Percentiles rank a stretch among this genome's conserved stretches.
phyloP scores from a whole-genome alignment of 2,888 invertebrate species.

The Tyria jacobaeae region DNA sequence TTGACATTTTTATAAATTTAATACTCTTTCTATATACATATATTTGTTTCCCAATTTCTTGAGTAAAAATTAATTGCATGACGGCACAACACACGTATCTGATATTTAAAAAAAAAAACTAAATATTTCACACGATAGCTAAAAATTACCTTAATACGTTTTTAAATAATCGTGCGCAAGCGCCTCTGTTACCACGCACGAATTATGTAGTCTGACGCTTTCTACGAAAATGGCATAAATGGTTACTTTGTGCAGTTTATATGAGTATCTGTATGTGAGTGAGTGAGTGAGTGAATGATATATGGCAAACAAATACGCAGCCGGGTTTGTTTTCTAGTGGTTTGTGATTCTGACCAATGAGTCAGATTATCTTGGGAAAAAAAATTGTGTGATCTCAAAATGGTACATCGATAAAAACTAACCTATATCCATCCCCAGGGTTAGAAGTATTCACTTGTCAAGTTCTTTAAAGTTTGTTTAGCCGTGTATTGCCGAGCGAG shows the following conservation, averaged over 20 bases:
- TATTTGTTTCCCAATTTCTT: too few species aligned
- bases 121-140: not conserved
- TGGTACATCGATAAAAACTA: too few species aligned
- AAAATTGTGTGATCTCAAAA: too few species aligned
- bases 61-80: not conserved
- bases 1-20: too few species aligned
- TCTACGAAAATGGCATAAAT: slow-evolving; percentile 1
- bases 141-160: not conserved
- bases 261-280: not conserved
- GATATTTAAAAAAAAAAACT: not conserved
- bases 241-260: not conserved
- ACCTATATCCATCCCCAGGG: too few species aligned
- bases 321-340: not conserved
- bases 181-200: slow-evolving; percentile 6
- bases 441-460: too few species aligned
- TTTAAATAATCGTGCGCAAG: slow-evolving; percentile 3
- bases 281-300: too few species aligned
- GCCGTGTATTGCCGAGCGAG: too few species aligned
- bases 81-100: not conserved
- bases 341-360: too few species aligned
- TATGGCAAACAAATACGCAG: not conserved
- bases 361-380: too few species aligned
- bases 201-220: slow-evolving; percentile 1
- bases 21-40: too few species aligned
- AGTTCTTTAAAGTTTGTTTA: too few species aligned